Evolutionary conservation across 2,797 vertebrate genomes (phyloP), one percentile per base, ranked within the genome.

Genomic region (Perodicticus potto): DNA sequence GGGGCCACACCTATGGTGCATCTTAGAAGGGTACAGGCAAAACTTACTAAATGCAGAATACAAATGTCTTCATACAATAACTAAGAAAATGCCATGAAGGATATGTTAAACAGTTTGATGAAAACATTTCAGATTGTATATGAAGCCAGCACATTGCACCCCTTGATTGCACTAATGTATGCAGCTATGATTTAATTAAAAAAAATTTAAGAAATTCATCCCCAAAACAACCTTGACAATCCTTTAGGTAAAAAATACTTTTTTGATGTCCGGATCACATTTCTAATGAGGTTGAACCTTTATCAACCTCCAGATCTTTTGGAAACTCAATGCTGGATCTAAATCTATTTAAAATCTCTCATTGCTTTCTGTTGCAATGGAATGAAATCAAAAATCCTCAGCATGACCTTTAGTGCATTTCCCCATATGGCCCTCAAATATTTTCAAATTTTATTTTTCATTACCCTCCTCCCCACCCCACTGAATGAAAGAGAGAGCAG

Each of bases 221-320:
- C 55, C 77, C 37, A 89, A 74, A 91, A 91, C 27, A 78, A 78
- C 19, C 80, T 80, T 76, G 93, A 78, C 49, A 87, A 78, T 84
- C 57, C 53, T 78, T 55, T n/a, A 69, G n/a, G 55, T 89, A 85
- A 86, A 96, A 96, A 94, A 93, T 89, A 77, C 14, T 72, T 85
- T 73, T 88, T 94, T 57, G 37, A n/a, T 57, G 25, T 95, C 95
- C 87, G 89, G 82, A 70, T 70, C 84, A n/a, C 22, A 76, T 92
- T 65, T 77, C 55, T 88, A 94, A 84, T 59, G 81, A 87, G 83
- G 49, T 77, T 65, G 70, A 92, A 40, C 14, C 11, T 25, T 32
- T 86, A 83, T 87, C 83, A 86, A 53, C 37, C 32, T 27, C 17
- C 14, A 80, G 25, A 43, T 83, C 9, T 73, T 87, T 85, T 73